Percentiles rank a stretch among this genome's conserved stretches.
These are phyloP conservation scores for Labia minor DNA, from an alignment of 2,888 invertebrate genomes.

Conservation along the genomic window DNA sequence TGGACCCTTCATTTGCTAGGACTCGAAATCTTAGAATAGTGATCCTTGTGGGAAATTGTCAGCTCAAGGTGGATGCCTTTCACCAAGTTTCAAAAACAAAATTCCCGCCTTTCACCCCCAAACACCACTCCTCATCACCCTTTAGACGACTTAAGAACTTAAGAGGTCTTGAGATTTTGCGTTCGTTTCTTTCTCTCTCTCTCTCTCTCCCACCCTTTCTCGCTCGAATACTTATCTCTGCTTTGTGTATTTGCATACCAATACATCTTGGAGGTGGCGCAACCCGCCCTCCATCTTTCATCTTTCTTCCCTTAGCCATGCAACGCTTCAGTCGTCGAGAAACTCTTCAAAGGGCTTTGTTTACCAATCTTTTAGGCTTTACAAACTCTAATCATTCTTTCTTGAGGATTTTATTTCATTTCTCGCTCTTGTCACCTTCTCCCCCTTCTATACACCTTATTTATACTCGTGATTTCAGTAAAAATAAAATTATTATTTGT, in stretches of 20 bases:
- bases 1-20: too few species aligned
- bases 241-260: constrained; percentile 13
- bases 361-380: constrained; percentile 13
- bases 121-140: too few species aligned
- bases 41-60: neutral
- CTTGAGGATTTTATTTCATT: neutral
- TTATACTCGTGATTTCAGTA: too few species aligned
- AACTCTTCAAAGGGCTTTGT: neutral
- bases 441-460: neutral
- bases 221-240: neutral
- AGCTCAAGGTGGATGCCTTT: neutral
- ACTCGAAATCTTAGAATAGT: neutral
- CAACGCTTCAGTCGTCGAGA: neutral
- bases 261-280: neutral
- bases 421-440: too few species aligned
- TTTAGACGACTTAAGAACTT: constrained; percentile 3
- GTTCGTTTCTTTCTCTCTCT: neutral
- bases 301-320: neutral
- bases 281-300: neutral
- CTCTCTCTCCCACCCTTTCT: too few species aligned
- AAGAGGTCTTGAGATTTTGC: constrained; percentile 1
- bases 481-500: neutral
- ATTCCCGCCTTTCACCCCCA: neutral
- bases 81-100: constrained; percentile 7
- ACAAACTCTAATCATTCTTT: constrained; percentile 13